These are phyloP conservation scores for Epicampocera succincta DNA, from an alignment of 2,888 invertebrate species.

Conservation along the genomic window DNA sequence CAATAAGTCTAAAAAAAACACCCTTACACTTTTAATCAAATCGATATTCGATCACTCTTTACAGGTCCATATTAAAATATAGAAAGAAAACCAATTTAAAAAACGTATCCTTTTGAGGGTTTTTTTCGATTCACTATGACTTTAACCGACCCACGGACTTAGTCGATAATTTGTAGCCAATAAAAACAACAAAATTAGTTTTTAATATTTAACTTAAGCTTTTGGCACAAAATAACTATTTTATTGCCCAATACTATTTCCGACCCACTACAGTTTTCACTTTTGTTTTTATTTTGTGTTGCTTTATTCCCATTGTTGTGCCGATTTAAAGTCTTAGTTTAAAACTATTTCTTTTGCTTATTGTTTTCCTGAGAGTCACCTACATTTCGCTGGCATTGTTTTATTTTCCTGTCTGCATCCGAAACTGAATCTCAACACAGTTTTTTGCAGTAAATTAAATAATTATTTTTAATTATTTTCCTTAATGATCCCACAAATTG, in stretches of 20 bases:
- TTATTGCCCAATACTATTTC: not conserved
- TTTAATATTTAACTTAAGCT: too few species aligned
- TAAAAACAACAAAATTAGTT: too few species aligned
- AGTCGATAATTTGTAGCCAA: too few species aligned
- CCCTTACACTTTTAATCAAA: too few species aligned
- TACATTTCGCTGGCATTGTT: conserved; percentile 47
- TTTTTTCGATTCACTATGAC: too few species aligned
- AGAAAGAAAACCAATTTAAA: too few species aligned
- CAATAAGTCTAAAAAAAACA: too few species aligned
- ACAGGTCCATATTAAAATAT: too few species aligned
- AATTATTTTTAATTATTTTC: not conserved
- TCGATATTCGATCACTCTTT: too few species aligned
- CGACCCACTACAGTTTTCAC: not conserved
- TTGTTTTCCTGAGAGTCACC: conserved; percentile 48
- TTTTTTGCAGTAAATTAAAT: conserved; percentile 8
- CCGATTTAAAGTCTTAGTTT: not conserved
- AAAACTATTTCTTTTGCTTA: not conserved
- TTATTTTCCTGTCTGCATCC: conserved; percentile 26
- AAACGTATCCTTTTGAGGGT: too few species aligned
- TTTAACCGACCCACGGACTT: too few species aligned
- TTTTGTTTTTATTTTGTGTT: conserved; percentile 16
- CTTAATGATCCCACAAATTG: conserved; percentile 8
- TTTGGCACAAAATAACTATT: not conserved
- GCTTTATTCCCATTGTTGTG: not conserved
- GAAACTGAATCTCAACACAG: conserved; percentile 15